These are phyloP conservation scores for Magallana angulata DNA, from an alignment of 1,140 invertebrate species.

Conservation along the genomic window DNA sequence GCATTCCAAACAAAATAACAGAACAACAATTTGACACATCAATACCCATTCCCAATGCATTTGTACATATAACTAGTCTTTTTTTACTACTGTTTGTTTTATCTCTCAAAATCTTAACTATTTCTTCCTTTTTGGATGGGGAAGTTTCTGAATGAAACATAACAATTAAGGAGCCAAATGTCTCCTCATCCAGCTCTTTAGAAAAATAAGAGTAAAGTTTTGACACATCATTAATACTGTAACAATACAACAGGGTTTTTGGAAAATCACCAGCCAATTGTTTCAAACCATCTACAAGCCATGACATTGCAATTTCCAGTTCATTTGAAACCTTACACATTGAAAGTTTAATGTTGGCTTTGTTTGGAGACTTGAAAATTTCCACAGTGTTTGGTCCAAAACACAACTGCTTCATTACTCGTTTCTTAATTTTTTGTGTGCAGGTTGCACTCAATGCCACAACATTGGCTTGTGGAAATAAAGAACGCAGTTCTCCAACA, in stretches of 20 bases:
- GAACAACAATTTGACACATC: conserved; percentile 19
- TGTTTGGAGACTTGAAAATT: conserved; percentile 15
- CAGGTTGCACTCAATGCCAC: conserved; percentile 26
- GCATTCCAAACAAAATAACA: conserved; percentile 39
- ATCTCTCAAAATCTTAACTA: background rate
- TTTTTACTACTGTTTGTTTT: background rate
- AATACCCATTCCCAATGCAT: conserved; percentile 52
- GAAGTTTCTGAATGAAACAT: conserved; percentile 39
- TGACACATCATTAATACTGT: conserved; percentile 31
- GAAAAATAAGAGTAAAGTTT: conserved; percentile 35
- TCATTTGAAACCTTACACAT: background rate
- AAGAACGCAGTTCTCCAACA: conserved; percentile 21
- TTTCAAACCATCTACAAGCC: background rate
- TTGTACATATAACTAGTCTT: conserved; percentile 42
- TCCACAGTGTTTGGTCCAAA: background rate
- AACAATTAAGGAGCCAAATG: background rate
- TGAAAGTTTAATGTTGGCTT: background rate
- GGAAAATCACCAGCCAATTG: background rate
- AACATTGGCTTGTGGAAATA: conserved; percentile 16
- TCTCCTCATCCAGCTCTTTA: background rate
- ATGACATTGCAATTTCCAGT: conserved; percentile 4
- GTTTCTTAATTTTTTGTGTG: conserved; percentile 17
- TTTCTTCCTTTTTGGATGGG: background rate
- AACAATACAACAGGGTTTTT: background rate
- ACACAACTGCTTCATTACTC: background rate